Evolutionary conservation across 2,797 vertebrate genomes (phyloP), one percentile per base, ranked within the genome.

Genomic region (Aplochiton taeniatus): DNA sequence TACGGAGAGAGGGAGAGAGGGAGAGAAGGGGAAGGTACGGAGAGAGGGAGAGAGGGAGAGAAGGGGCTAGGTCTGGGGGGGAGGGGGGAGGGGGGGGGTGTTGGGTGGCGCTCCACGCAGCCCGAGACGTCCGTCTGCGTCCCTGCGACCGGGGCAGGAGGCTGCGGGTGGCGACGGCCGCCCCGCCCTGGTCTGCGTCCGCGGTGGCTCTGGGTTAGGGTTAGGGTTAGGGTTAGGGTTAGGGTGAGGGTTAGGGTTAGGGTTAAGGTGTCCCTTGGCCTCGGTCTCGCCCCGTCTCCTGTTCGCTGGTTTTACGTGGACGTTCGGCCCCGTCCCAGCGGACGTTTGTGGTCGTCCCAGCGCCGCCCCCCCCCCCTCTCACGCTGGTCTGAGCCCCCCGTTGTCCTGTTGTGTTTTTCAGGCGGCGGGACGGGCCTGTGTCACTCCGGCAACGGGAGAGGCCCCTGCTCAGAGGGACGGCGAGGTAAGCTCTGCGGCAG

Each of bases 121-220:
- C 44, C 65, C 43, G 18, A 70, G 63, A 73, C 80, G 68, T 82
- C 70, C 80, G 80, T 75, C 31, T 73, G 48, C 61, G 73, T 82
- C 58, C 51, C 45, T 60, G 43, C 53, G 54, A 66, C 45, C 52
- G 41, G 58, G 76, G 65, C 55, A 66, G 72, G 64, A 79, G 79
- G 65, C 69, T 65, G 72, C 75, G 80, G 73, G 82, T 80, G 72
- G 74, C 76, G 82, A 77, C 78, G 70, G 75, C 83, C 83, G 83
- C 74, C 65, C 11, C 83, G 83, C 80, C 68, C 84, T 82, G 72
- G 82, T 82, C 80, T 82, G 82, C 72, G 81, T 81, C 80, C 83
- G 80, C 83, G 78, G 73, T 77, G 71, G 73, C 70, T 73, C 68
- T 73, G n/a, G n/a, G n/a, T n/a, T n/a, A n/a, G n/a, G n/a, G n/a